A percentile compares a stretch with the other conserved stretches of the same genome.
These are phyloP conservation scores for Onthophagus taurus DNA, from an alignment of 1,140 invertebrate species.

Conservation along the genomic window DNA sequence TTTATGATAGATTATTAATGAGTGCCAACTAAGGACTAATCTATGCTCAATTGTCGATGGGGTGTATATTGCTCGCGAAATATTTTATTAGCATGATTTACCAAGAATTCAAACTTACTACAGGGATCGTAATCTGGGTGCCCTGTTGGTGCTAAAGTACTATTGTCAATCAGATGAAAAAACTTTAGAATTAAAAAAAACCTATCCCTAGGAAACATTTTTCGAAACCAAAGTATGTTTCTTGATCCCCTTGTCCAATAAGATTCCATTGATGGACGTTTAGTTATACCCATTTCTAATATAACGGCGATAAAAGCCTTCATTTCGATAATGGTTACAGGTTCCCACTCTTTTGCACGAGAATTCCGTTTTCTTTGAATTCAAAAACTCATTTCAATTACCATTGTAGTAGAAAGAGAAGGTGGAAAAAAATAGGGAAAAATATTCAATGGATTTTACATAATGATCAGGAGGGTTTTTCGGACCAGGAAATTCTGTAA, in stretches of 20 bases:
- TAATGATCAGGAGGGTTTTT: constrained; percentile 16
- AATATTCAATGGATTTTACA: constrained; percentile 16
- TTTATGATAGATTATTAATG: constrained; percentile 17
- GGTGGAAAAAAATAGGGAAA: constrained; percentile 17
- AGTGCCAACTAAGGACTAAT: constrained; percentile 25
- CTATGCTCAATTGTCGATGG: constrained; percentile 23
- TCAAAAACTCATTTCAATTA: not conserved
- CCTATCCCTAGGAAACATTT: constrained; percentile 27
- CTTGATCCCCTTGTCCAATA: constrained; percentile 19
- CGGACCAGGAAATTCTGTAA: constrained; percentile 18
- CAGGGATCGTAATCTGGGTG: constrained; percentile 24
- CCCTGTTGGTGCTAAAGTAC: constrained; percentile 14
- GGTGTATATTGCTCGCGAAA: constrained; percentile 26
- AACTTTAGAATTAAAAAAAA: constrained; percentile 24
- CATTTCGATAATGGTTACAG: constrained; percentile 15
- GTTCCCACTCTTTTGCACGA: not conserved
- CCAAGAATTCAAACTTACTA: constrained; percentile 23
- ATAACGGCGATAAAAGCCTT: constrained; percentile 22
- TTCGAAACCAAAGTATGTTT: constrained; percentile 28
- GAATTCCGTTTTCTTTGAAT: not conserved
- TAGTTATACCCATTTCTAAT: too few relatives aligned
- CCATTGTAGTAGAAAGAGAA: not conserved
- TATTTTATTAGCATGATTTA: constrained; percentile 26
- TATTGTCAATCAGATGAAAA: constrained; percentile 20
- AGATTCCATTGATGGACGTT: constrained; percentile 28